These are phyloP conservation scores for Tokudaia muenninki DNA, from an alignment of 2,797 vertebrate genomes.

Conservation along the genomic window DNA sequence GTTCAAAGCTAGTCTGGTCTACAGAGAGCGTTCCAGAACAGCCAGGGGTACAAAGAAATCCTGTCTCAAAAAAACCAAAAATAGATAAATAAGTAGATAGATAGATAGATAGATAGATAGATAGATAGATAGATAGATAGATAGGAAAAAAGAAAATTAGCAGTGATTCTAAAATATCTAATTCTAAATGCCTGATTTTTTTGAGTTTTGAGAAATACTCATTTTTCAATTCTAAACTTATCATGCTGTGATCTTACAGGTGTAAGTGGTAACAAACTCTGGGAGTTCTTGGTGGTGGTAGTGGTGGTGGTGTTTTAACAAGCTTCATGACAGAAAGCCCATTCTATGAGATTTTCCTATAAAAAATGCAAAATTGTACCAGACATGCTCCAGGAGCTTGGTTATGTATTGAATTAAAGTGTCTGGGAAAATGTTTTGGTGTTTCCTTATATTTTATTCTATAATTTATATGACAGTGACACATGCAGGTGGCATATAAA, in stretches of 20 bases:
- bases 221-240: constrained; percentile 2
- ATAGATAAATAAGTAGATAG: too few species aligned
- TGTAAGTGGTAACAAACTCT: not conserved
- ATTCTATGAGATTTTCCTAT: not conserved
- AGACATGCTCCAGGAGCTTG: not conserved
- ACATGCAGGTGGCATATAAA: not conserved
- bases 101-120: too few species aligned
- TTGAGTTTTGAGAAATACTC: not conserved
- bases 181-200: not conserved
- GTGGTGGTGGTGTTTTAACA: not conserved
- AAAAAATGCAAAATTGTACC: not conserved
- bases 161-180: not conserved
- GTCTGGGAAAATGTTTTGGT: not conserved
- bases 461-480: not conserved
- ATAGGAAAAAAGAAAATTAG: not conserved
- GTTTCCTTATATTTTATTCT: not conserved
- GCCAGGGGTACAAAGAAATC: not conserved
- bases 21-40: not conserved
- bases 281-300: not conserved
- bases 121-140: not conserved
- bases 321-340: not conserved
- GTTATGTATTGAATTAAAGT: constrained; percentile 5
- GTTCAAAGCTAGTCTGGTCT: not conserved
- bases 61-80: not conserved
- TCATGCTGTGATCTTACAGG: not conserved